phyloP scores from a whole-genome alignment of 2,113 vertebrate genomes.

The Sardina pilchardus region DNA sequence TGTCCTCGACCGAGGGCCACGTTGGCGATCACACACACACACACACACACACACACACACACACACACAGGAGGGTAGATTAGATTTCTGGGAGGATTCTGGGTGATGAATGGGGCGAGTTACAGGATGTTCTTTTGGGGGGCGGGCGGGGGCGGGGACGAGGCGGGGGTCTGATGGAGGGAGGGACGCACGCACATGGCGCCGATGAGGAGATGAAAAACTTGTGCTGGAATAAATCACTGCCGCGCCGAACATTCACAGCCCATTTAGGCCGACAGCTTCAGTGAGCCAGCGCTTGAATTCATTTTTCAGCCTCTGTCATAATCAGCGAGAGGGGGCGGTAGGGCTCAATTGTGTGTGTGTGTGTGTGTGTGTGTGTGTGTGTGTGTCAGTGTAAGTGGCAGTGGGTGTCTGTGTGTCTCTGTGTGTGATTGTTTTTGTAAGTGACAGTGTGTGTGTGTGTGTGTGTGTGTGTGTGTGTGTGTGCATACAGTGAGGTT shows the following conservation, averaged over 20 bases:
- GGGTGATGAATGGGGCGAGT: background rate
- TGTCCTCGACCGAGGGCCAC: background rate
- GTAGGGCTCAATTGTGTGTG: background rate
- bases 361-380: conserved; percentile 9
- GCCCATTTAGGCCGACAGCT: background rate
- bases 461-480: background rate
- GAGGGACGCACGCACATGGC: background rate
- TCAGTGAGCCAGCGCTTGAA: background rate
- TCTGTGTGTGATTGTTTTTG: background rate
- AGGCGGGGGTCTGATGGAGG: background rate
- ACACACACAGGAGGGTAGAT: background rate
- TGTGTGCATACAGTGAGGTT: background rate
- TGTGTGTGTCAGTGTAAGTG: conserved; percentile 7
- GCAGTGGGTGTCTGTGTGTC: conserved; percentile 25
- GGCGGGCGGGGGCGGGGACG: background rate
- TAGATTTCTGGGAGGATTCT: background rate
- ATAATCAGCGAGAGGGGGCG: background rate
- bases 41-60: no score
- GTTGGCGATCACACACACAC: background rate
- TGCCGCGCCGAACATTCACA: background rate
- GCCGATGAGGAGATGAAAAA: background rate
- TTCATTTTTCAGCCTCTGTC: background rate
- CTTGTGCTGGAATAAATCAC: conserved; percentile 10
- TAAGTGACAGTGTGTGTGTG: background rate
- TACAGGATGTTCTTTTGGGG: background rate